Conservation (phyloP, 2,888 invertebrate species). For the Euplexia lucipara region DNA sequence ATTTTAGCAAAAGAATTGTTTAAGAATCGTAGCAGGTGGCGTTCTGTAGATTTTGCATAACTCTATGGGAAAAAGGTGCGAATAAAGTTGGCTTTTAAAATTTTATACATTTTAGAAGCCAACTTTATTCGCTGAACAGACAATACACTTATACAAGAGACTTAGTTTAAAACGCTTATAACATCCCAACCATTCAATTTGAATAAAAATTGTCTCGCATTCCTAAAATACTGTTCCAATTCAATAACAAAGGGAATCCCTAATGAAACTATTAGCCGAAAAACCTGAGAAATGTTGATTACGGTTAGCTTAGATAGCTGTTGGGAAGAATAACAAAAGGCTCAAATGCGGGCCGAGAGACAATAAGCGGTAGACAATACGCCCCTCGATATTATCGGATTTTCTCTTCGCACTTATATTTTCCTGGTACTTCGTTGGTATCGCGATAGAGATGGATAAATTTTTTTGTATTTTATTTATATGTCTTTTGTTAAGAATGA, state of each 20-base stretch:
- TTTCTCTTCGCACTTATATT: constrained; percentile 66
- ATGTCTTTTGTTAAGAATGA: constrained; percentile 45
- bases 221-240: constrained; percentile 29
- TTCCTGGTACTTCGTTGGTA: constrained; percentile 71
- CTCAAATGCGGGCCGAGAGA: constrained; percentile 60
- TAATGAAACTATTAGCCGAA: constrained; percentile 59
- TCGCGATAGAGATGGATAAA: constrained; percentile 45
- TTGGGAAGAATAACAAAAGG: constrained; percentile 59
- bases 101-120: no score
- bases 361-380: constrained; percentile 69
- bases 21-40: no score
- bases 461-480: constrained; percentile 38
- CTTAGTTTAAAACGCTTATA: constrained; percentile 17
- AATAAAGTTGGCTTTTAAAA: no score
- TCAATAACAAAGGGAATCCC: constrained; percentile 34
- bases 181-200: constrained; percentile 42
- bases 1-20: no score
- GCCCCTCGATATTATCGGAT: constrained; percentile 66
- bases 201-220: constrained; percentile 39
- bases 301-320: constrained; percentile 34
- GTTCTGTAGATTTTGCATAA: no score
- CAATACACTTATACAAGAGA: constrained; percentile 35
- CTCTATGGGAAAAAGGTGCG: neutral
- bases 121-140: constrained; percentile 32
- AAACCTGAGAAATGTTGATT: constrained; percentile 57